phyloP scores from a whole-genome alignment of 1,140 invertebrate genomes.

The Eumaeus atala region DNA sequence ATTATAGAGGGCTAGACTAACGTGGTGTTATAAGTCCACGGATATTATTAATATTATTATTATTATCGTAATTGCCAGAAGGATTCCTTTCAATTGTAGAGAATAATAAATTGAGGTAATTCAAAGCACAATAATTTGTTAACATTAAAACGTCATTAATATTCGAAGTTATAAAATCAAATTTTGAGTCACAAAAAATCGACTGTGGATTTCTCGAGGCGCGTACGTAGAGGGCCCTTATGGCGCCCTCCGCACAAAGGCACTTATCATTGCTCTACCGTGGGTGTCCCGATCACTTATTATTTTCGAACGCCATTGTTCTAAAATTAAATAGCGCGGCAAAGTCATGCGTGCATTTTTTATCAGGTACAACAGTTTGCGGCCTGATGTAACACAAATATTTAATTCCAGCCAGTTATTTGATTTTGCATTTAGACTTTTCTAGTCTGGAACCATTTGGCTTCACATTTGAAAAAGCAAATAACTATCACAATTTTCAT shows the following conservation, averaged over 20 bases:
- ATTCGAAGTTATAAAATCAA: constrained; percentile 6
- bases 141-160: background rate
- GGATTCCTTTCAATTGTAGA: too few relatives aligned
- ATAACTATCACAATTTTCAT: constrained; percentile 6
- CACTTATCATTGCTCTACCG: constrained; percentile 49
- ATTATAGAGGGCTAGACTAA: too few relatives aligned
- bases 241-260: constrained; percentile 45
- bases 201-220: constrained; percentile 39
- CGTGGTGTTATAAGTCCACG: too few relatives aligned
- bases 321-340: constrained; percentile 44
- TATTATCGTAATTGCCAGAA: too few relatives aligned
- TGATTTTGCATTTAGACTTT: constrained; percentile 9
- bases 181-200: constrained; percentile 21
- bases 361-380: constrained; percentile 17
- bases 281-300: constrained; percentile 53
- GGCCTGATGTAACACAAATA: background rate
- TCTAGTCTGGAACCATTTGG: background rate
- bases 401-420: constrained; percentile 10
- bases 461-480: constrained; percentile 13
- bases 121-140: too few relatives aligned
- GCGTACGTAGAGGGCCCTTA: constrained; percentile 43
- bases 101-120: too few relatives aligned
- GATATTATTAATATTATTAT: too few relatives aligned
- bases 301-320: constrained; percentile 51
- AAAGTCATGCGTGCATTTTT: constrained; percentile 34